Base-by-base conservation (phyloP, 2,888 invertebrate genomes). In the Thelaira solivaga region DNA sequence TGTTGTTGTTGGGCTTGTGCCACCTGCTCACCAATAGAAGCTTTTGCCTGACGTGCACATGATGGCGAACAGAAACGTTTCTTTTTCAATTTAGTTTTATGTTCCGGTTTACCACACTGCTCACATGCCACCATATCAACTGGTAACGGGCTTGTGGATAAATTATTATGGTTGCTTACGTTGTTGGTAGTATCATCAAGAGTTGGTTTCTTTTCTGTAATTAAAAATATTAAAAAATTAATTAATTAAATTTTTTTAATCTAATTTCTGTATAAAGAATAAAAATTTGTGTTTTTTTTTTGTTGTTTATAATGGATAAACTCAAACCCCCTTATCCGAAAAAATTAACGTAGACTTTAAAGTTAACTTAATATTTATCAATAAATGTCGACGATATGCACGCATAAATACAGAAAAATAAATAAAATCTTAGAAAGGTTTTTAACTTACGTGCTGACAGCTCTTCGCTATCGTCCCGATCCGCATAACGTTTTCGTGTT, bases 51-150 rank as follows among this genome's bases (percentile, higher is more conserved):
- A 2, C 88, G 86, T 2, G 93, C 93, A 89, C 95, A 95, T 16
- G 91, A 90, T 22, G 92, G 91, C 1, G 95, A 94, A 85, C 95
- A 96, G 85, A 94, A 95, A 47, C 94, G 90, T 85, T 94, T 94
- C 82, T 94, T 93, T 86, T 94, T 94, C 83, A 94, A 92, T 85
- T 93, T 93, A 2, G 91, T 87, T 72, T 91, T 90, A 51, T 91
- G 89, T 83, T 92, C 93, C 16, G 91, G 87, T 81, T 92, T 93
- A 31, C 94, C 94, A 59, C 96, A 96, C 76, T 91, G 91, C 86
- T 95, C 95, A 85, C 95, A 96, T 82, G 87, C 85, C 11, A 87
- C 83, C 84, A 86, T 86, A 72, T 89, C 89, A 5, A 84, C 72
- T 29, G 86, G 81, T 11, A 85, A 51, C 1, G 81, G 74, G 47